Evolutionary conservation across 2,888 invertebrate species (phyloP).

Genomic region (Cactoblastis cactorum): DNA sequence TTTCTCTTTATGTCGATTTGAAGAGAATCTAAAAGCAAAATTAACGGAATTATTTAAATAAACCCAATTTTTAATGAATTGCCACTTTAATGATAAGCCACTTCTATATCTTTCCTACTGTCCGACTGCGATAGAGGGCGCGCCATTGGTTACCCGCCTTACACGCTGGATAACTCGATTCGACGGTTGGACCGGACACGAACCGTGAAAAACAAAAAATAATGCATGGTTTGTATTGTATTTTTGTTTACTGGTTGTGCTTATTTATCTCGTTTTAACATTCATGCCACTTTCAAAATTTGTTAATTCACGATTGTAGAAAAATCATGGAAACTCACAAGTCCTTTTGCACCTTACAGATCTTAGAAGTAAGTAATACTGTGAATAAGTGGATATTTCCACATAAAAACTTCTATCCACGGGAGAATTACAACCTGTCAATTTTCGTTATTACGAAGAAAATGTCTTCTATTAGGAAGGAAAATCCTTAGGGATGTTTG

Average conservation of each 20-base stretch:
- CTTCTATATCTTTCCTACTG: not conserved
- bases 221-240: not conserved
- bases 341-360: no score
- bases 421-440: slow-evolving; percentile 29
- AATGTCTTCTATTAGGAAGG: slow-evolving; percentile 19
- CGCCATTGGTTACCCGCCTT: slow-evolving; percentile 45
- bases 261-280: no score
- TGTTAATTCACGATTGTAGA: no score
- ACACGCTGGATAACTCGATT: slow-evolving; percentile 50
- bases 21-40: no score
- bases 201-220: slow-evolving; percentile 22
- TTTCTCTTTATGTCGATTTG: no score
- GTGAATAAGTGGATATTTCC: not conserved
- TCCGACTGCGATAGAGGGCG: slow-evolving; percentile 16
- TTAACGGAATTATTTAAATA: no score
- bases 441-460: slow-evolving; percentile 27
- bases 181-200: slow-evolving; percentile 40
- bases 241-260: not conserved
- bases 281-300: no score
- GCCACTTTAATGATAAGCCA: not conserved
- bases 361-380: no score
- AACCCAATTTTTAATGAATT: no score
- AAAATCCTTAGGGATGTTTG: slow-evolving; percentile 17
- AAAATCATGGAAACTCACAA: no score
- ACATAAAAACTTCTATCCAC: slow-evolving; percentile 18